Evolutionary conservation across 2,888 invertebrate species (phyloP), one percentile per base, ranked within the genome.

Genomic region (Dolichomitus sp.): DNA sequence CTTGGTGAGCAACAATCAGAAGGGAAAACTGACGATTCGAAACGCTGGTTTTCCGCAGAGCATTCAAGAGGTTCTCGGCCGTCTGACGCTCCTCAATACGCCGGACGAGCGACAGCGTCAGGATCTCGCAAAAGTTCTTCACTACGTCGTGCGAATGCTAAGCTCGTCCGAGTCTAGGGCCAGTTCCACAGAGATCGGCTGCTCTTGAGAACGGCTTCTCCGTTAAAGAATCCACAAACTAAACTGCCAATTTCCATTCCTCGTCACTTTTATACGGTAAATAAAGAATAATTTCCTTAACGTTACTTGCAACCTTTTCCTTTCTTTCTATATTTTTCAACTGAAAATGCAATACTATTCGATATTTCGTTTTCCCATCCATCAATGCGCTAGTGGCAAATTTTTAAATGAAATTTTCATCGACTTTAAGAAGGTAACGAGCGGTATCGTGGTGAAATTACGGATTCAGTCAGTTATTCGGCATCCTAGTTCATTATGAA

Each of bases 1-100:
- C 0, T 88, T 97, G 61, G 95, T 96, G 6, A 96, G 96, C 7
- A 97, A 97, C 89, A 96, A 96, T 89, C 96, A 96, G 86, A 96
- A 96, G 93, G 96, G 96, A 84, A 95, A 95, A 91, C 89, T 95
- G 42, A 93, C 94, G n/a, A 92, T 95, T 14, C 94, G 95, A 83
- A 94, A 94, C 61, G 94, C 94, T 3, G 94, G 95, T 27, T 91
- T 95, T 52, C 94, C 94, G 57, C 88, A 90, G 6, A 93, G 94
- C 84, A 91, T 95, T 50, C 94, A 94, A 80, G 94, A 95, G 77
- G 91, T 93, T 30, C 88, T 95, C 17, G 94, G 94, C 74, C 93
- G 93, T 75, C 87, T 94, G 61, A 81, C 84, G 11, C 66, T 86
- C 1, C 72, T 94, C 45, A 88, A 90, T 48, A 88, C 87, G n/a